Evolutionary conservation across 2,797 vertebrate genomes (phyloP).

Genomic region (Rhinophrynus dorsalis): DNA sequence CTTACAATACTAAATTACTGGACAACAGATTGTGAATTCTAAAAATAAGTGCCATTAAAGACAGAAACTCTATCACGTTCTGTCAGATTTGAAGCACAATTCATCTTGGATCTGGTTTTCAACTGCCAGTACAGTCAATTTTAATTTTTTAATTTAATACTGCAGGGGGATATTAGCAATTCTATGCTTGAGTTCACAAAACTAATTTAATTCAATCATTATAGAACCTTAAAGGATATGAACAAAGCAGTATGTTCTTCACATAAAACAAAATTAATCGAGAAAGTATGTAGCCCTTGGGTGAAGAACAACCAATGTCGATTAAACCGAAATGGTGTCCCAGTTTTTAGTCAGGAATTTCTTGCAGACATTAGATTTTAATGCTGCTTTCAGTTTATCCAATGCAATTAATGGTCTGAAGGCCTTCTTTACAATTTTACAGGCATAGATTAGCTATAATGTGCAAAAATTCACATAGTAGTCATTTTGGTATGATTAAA

Average conservation of each 20-base stretch:
- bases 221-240: conserved; percentile 6
- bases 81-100: conserved; percentile 59
- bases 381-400: background rate
- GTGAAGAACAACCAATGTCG: conserved; percentile 17
- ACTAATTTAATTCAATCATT: conserved; percentile 65
- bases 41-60: too few species aligned
- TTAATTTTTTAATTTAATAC: conserved; percentile 65
- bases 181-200: conserved; percentile 64
- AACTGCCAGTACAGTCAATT: conserved; percentile 55
- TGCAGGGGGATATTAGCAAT: conserved; percentile 62
- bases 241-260: conserved; percentile 40
- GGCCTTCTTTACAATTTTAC: background rate
- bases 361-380: background rate
- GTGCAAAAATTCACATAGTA: too few species aligned
- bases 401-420: background rate
- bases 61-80: too few species aligned
- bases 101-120: conserved; percentile 61
- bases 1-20: too few species aligned
- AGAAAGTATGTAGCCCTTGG: conserved; percentile 10
- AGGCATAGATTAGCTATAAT: too few species aligned
- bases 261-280: conserved; percentile 14
- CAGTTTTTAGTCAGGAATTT: background rate
- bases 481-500: too few species aligned
- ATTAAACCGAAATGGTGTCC: background rate
- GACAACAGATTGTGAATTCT: too few species aligned